These are phyloP conservation scores for Drosophila littoralis DNA, from an alignment of 1,140 invertebrate species.

Conservation along the genomic window DNA sequence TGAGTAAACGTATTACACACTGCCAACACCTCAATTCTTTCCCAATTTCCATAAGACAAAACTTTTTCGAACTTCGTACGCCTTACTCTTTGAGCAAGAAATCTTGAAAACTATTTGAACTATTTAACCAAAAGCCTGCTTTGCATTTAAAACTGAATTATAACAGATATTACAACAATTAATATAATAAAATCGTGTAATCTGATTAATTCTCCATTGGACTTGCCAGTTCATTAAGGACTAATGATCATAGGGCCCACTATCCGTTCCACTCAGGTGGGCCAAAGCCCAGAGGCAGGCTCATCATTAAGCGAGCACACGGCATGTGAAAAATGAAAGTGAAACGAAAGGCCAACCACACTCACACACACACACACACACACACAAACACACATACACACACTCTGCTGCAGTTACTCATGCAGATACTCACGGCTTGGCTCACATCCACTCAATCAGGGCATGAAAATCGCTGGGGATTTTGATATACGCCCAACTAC, in stretches of 20 bases:
- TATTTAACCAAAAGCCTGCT: too few relatives aligned
- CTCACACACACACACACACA: constrained; percentile 3
- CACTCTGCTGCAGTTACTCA: constrained; percentile 9
- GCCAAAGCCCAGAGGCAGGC: constrained; percentile 50
- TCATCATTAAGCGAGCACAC: constrained; percentile 62
- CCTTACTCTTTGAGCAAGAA: too few relatives aligned
- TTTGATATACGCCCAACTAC: constrained; percentile 27
- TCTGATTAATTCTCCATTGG: constrained; percentile 12
- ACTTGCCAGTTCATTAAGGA: constrained; percentile 57
- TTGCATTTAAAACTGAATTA: too few relatives aligned
- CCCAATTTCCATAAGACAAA: too few relatives aligned
- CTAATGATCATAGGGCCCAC: constrained; percentile 57
- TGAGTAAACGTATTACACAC: too few relatives aligned
- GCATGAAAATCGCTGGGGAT: constrained; percentile 56
- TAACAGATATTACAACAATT: too few relatives aligned
- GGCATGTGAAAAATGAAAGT: constrained; percentile 76
- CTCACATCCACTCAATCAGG: constrained; percentile 59
- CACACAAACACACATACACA: neutral
- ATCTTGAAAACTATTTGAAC: too few relatives aligned
- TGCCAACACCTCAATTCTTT: too few relatives aligned
- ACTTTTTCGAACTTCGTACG: too few relatives aligned
- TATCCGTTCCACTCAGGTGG: constrained; percentile 34
- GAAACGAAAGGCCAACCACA: constrained; percentile 39
- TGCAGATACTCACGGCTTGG: constrained; percentile 27
- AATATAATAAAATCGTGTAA: neutral